phyloP scores from a whole-genome alignment of 2,797 vertebrate genomes.

The Lagorchestes hirsutus region DNA sequence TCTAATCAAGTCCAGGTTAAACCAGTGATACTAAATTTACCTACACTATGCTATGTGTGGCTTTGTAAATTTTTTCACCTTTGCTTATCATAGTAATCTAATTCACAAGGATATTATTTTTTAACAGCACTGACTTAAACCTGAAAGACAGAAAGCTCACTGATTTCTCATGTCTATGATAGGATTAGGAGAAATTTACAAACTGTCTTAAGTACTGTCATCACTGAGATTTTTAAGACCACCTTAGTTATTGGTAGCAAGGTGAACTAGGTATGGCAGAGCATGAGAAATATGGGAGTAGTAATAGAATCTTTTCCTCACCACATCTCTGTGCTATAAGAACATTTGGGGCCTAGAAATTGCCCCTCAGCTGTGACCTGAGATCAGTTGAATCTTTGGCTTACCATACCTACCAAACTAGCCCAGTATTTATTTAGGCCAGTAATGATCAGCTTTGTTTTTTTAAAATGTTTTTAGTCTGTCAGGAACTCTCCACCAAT shows the following conservation, averaged over 20 bases:
- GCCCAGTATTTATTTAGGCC: constrained; percentile 1
- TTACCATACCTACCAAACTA: neutral
- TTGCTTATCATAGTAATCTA: neutral
- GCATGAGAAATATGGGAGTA: neutral
- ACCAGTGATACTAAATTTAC: neutral
- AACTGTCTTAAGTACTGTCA: neutral
- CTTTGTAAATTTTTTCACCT: neutral
- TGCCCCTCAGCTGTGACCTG: neutral
- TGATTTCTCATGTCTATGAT: neutral
- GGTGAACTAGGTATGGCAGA: neutral
- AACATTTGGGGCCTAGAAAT: neutral
- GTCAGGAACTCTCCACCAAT: constrained; percentile 8
- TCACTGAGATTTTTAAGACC: neutral
- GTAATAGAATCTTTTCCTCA: neutral
- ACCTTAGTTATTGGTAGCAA: neutral
- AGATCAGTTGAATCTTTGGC: neutral
- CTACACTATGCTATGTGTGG: neutral
- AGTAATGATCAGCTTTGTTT: constrained; percentile 1
- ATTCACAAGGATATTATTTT: neutral
- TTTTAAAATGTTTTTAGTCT: constrained; percentile 37
- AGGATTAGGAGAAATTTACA: neutral
- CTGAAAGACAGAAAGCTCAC: neutral
- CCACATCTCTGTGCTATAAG: neutral
- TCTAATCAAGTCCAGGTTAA: neutral
- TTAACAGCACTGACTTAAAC: neutral